Conservation (phyloP, 2,888 invertebrate species). For the Catocala nupta region DNA sequence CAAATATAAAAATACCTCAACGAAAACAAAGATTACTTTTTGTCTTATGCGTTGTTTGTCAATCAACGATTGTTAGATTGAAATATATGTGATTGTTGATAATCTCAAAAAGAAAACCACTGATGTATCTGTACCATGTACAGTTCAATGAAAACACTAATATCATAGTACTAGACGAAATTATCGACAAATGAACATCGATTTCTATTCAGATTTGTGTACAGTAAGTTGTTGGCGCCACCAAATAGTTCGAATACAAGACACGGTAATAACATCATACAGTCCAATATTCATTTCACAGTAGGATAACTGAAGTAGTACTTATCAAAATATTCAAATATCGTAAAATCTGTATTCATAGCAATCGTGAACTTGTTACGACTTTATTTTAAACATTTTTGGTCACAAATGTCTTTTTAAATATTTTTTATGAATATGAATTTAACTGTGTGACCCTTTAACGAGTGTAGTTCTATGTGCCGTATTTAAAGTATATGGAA, state of each 20-base stretch:
- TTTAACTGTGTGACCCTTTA: constrained; percentile 34
- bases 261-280: constrained; percentile 21
- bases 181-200: not conserved
- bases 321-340: constrained; percentile 51
- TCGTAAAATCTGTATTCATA: constrained; percentile 67
- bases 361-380: constrained; percentile 59
- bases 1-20: too few relatives aligned
- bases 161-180: not conserved
- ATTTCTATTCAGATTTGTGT: constrained; percentile 5
- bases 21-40: too few relatives aligned
- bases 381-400: constrained; percentile 60
- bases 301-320: constrained; percentile 38
- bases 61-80: too few relatives aligned
- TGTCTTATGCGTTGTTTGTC: too few relatives aligned
- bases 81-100: too few relatives aligned
- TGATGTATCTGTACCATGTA: not conserved
- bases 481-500: too few relatives aligned
- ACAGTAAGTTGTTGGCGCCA: constrained; percentile 44
- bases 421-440: constrained; percentile 51
- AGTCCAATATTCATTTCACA: constrained; percentile 36
- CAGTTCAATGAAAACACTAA: not conserved
- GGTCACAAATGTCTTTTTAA: constrained; percentile 40
- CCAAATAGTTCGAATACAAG: constrained; percentile 19
- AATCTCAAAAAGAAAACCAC: not conserved
- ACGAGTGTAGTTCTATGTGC: not conserved